These are phyloP conservation scores for Odontophorus gujanensis DNA, from an alignment of 2,113 vertebrate genomes.

Conservation along the genomic window DNA sequence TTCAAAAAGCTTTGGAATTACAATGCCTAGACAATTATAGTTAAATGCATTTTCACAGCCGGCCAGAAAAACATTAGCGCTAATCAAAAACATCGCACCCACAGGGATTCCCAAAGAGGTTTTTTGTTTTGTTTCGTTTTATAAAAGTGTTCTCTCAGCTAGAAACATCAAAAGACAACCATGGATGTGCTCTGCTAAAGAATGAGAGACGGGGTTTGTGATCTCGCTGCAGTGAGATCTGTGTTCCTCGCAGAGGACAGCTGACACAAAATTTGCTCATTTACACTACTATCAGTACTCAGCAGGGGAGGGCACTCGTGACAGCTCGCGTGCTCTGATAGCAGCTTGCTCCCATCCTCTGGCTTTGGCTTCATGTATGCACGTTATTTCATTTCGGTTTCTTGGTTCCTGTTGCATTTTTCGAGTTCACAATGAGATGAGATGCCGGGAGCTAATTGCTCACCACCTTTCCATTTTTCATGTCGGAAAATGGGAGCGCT, in stretches of 20 bases:
- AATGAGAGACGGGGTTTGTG: background rate
- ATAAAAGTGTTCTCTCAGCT: slow-evolving; percentile 55
- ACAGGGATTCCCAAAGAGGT: slow-evolving; percentile 59
- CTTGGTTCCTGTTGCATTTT: background rate
- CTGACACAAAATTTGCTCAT: background rate
- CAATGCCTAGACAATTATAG: slow-evolving; percentile 72
- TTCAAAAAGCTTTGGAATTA: slow-evolving; percentile 71
- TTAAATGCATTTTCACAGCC: slow-evolving; percentile 77
- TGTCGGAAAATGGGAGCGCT: background rate
- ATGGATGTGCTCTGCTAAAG: background rate
- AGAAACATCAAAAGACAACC: slow-evolving; percentile 60
- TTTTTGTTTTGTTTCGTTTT: slow-evolving; percentile 39
- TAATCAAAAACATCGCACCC: slow-evolving; percentile 71
- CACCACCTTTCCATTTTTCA: background rate
- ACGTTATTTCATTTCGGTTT: rapidly evolving
- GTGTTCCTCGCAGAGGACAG: background rate
- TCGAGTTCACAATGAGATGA: background rate
- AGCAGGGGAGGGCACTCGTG: background rate
- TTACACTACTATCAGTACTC: background rate
- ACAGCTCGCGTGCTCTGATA: background rate
- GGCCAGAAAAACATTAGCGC: slow-evolving; percentile 73
- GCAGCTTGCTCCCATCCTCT: background rate
- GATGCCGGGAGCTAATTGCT: background rate
- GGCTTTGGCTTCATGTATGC: background rate
- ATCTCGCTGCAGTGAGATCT: background rate